Base-by-base conservation (phyloP, 2,113 vertebrate genomes). In the Perca schrenkii region DNA sequence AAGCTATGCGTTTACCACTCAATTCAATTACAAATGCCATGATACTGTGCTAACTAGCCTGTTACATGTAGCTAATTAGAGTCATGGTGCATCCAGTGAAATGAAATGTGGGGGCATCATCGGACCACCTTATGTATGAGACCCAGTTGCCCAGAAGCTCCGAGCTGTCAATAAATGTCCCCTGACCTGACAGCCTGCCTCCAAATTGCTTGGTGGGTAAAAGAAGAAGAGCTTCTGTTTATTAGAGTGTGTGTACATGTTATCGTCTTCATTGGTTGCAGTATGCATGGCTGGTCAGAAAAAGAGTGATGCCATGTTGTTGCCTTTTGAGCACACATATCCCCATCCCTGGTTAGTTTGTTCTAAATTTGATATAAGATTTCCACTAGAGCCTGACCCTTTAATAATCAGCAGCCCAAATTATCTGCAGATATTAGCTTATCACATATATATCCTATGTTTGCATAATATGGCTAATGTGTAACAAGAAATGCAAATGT, bases 151-250 rank as follows among this genome's bases (percentile, higher is more conserved):
- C 22, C 68, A n/a, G n/a, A 17, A 74, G 62, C 46, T 36, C 68
- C 15, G 43, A 75, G 52, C 52, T 49, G 74, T 86, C 56, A 47
- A 65, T 71, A 74, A 58, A 49, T 76, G 50, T 84, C 66, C 62
- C 60, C 60, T 52, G n/a, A 65, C 7, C 31, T 3, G 3, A 75
- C 43, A 53, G 67, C 40, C 40, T 6, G 17, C 56, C 40, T 63
- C 36, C 63, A 16, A 31, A 31, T 25, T 60, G 50, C 28, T n/a
- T 70, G 15, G 31, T 16, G 3, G 13, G 52, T 56, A 13, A 34
- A 21, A 1, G 10, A 11, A 65, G 22, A 19, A 21, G 69, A 36
- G 8, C 8, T 31, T 31, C 3, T 65, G 47, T 25, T 68, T 31
- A 21, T 19, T 34, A 1, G 3, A 0, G 28, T 11, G 31, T 61